Evolutionary conservation across 2,797 vertebrate genomes (phyloP), one percentile per base, ranked within the genome.

Genomic region (Chloroceryle amazona): DNA sequence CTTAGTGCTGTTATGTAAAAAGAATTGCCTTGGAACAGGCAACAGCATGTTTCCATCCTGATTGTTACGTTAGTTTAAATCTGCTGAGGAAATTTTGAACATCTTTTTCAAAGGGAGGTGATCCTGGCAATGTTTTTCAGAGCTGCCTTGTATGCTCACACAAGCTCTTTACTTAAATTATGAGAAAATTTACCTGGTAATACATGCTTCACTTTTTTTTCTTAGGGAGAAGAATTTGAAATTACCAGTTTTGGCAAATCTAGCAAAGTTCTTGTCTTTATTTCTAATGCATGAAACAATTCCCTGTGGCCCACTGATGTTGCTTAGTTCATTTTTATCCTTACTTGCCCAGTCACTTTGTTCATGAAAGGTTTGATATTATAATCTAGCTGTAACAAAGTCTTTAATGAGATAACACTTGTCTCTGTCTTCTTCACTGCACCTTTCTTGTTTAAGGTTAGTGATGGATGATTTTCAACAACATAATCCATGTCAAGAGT

Each of bases 11-110:
- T 41, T 82, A 60, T 33, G n/a, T 54, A 58, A 54, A 44, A 80
- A 81, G n/a, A 70, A 61, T 49, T 86, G 66, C 61, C 62, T 81
- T 79, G 73, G 68, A 94, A 82, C 39, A 85, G 35, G 28, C 42
- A 61, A 31, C 3, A 31, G 15, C 42, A 17, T 72, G 42, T 81
- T 95, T 93, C 55, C 28, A 67, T 82, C 66, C 62, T 37, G 39
- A 62, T 66, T 41, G 29, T 51, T 89, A 39, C 22, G 73, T 26
- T 42, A n/a, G 22, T 55, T 89, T 58, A 75, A 84, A 82, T 66
- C 49, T 76, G 47, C 37, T 57, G 39, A 81, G 70, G 51, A 92
- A 76, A 76, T 72, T 54, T 11, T 79, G 22, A 89, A 75, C 31
- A 23, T n/a, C 52, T 68, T 65, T 71, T 88, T 76, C n/a, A n/a